These are phyloP conservation scores for Pelvicachromis taeniatus DNA, from an alignment of 2,113 vertebrate species.

Conservation along the genomic window DNA sequence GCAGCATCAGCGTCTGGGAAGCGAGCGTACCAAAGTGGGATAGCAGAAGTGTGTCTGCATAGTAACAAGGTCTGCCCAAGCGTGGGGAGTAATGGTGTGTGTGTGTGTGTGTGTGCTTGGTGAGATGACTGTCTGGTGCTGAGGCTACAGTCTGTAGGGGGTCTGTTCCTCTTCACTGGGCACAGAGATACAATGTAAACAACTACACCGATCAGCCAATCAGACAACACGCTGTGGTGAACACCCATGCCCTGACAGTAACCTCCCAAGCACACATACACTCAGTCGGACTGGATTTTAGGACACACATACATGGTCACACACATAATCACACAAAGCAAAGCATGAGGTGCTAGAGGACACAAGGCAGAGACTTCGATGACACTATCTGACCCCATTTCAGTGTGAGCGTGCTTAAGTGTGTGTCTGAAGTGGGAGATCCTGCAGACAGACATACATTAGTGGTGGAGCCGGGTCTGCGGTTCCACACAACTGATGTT, in stretches of 20 bases:
- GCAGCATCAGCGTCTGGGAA: conserved; percentile 8
- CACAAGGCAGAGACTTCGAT: conserved; percentile 30
- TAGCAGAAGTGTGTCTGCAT: conserved; percentile 49
- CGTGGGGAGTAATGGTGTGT: conserved; percentile 9
- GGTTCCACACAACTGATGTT: neutral
- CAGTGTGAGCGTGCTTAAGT: neutral
- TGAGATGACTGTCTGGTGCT: conserved; percentile 45
- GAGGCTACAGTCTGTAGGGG: conserved; percentile 50
- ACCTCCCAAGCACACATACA: conserved; percentile 26
- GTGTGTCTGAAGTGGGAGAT: conserved; percentile 28
- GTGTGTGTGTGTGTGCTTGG: neutral
- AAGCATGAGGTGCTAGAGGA: conserved; percentile 33
- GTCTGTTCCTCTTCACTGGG: conserved; percentile 59
- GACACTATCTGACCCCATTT: conserved; percentile 60
- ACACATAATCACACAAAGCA: neutral
- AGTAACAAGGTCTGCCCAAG: conserved; percentile 36
- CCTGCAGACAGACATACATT: conserved; percentile 55
- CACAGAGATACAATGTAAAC: conserved; percentile 54
- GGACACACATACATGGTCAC: neutral
- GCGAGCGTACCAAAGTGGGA: conserved; percentile 15
- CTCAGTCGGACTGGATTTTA: neutral
- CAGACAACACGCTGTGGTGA: conserved; percentile 7
- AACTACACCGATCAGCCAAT: conserved; percentile 53
- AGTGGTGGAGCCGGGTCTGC: conserved; percentile 41
- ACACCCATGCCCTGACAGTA: conserved; percentile 43